Percentiles rank a stretch among this genome's conserved stretches.
Conservation (phyloP, 2,113 vertebrate genomes). For the Eulemur macaco region DNA sequence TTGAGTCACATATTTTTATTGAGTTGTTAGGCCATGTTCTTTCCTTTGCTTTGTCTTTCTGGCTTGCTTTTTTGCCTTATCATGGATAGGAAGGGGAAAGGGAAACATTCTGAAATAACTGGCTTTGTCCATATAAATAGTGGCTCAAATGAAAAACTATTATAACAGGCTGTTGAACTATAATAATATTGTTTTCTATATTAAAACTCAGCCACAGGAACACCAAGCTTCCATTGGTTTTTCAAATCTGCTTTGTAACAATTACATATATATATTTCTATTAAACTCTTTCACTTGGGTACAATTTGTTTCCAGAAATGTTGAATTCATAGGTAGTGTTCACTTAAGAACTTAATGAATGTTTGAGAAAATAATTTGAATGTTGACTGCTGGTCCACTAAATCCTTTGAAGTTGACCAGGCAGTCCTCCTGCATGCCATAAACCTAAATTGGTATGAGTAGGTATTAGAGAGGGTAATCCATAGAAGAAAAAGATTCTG, state of each 20-base stretch:
- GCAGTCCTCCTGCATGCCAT: background rate
- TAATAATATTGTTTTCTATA: background rate
- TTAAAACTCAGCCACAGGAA: background rate
- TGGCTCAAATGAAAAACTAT: background rate
- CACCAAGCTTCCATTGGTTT: background rate
- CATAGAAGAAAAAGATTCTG: background rate
- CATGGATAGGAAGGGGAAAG: background rate
- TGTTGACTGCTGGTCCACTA: background rate
- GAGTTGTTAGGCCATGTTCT: background rate
- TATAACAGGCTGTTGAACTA: background rate
- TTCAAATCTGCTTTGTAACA: slow-evolving; percentile 4
- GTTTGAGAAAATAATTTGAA: slow-evolving; percentile 55
- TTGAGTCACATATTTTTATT: background rate
- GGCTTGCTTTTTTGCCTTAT: slow-evolving; percentile 32
- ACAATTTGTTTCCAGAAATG: background rate
- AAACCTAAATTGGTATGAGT: background rate
- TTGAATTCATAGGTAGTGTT: background rate
- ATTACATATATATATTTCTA: background rate
- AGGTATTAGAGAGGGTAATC: background rate
- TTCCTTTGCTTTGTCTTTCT: slow-evolving; percentile 35
- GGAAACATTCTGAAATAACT: slow-evolving; percentile 23
- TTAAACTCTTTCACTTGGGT: background rate
- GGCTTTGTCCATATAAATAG: background rate
- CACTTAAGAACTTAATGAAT: slow-evolving; percentile 8
- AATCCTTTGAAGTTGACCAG: slow-evolving; percentile 14